Evolutionary conservation across 2,888 invertebrate genomes (phyloP), one percentile per base, ranked within the genome.

Genomic region (Orthosia cruda): DNA sequence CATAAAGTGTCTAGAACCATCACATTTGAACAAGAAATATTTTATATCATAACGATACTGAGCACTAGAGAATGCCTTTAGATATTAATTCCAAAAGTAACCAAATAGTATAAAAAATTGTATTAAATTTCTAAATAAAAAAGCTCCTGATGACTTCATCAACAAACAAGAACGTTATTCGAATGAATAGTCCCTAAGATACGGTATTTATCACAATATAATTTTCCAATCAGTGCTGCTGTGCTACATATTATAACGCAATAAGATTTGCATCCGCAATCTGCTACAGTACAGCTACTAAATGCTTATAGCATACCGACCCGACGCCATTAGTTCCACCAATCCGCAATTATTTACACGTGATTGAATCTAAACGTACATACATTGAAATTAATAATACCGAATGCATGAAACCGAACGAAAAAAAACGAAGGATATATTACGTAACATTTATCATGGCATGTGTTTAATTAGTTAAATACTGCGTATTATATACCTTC

Each of bases 291-390:
- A 11, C 49, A 49, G 47, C 54, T 26, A 47, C 66, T 50, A 49
- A 66, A 57, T 58, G n/a, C 15, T 2, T 45, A 50, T 58, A 7
- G 18, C n/a, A 40, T 45, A 23, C 11, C 52, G 11, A 18, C 26
- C 16, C 15, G 49, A 49, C 26, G 26, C n/a, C 2, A 58, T 66
- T 58, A 23, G 50, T 66, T 54, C 23, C 62, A n/a, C 23, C n/a
- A 13, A 47, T 63, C 11, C 16, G 45, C 62, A 15, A 70, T 62
- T 62, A 69, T 50, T 69, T 52, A 62, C 50, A 23, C 62, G 23
- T 49, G 9, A n/a, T 15, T 1, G n/a, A 40, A 52, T 13, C 16
- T 32, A 61, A 23, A 45, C 18, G 23, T 55, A 55, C n/a, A n/a
- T n/a, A n/a, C n/a, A n/a, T n/a, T n/a, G n/a, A n/a, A n/a, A n/a